Conservation (phyloP, 2,113 vertebrate genomes). For the Malurus cyaneus region DNA sequence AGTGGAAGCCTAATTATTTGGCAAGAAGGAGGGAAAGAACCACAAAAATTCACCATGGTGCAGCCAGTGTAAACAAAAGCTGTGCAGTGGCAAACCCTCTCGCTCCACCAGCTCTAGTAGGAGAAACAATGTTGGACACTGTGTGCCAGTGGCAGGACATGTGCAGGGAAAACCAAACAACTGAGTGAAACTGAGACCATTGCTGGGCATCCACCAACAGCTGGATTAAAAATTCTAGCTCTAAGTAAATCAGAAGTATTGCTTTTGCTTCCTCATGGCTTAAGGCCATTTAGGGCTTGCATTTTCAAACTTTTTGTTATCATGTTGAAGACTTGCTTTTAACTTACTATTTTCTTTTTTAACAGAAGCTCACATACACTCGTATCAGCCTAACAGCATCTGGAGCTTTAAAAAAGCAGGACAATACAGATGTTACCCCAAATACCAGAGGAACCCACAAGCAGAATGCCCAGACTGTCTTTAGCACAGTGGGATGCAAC, state of each 20-base stretch:
- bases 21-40: neutral
- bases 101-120: neutral
- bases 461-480: neutral
- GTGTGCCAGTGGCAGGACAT: neutral
- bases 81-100: neutral
- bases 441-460: neutral
- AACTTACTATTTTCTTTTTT: neutral
- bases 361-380: neutral
- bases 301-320: neutral
- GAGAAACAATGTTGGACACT: neutral
- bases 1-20: neutral
- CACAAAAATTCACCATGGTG: neutral
- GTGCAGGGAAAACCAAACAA: neutral
- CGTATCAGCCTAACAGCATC: neutral
- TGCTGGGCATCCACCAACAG: neutral
- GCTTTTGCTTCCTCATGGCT: neutral
- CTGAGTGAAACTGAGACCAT: neutral
- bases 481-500: neutral
- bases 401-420: neutral
- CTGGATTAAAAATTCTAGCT: neutral
- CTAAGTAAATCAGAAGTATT: neutral
- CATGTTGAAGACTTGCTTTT: neutral
- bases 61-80: neutral
- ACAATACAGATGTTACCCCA: neutral
- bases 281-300: neutral